Base-by-base conservation (phyloP, 2,113 vertebrate species). In the Tachycineta bicolor region DNA sequence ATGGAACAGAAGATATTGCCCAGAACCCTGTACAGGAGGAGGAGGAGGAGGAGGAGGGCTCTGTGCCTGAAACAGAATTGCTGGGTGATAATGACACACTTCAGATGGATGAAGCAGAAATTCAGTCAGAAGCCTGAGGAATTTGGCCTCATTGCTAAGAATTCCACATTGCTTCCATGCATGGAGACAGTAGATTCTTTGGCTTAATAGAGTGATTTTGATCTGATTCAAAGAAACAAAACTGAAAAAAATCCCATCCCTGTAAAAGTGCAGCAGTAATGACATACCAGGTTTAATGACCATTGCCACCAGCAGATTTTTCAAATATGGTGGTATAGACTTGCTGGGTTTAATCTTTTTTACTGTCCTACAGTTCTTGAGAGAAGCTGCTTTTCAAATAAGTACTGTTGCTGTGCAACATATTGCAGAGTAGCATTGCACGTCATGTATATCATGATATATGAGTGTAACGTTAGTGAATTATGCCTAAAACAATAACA, bases 1-100 rank as follows among this genome's bases (percentile, higher is more conserved):
- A 97, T 43, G 84, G 92, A 84, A 88, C 94, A 0, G 99, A 99
- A 87, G 97, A 98, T 6, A 94, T 95, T 1, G 97, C 97, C 55
- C 98, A 99, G 92, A 98, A 96, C 79, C 98, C 98, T 1, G 97
- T 97, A 52, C 98, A 98, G 49, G 98, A 98, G n/a, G 98, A 98
- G 69, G 97, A 98, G 9, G 98, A 98, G 9, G 98, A 98, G 63
- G 98, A 98, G 56, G 98, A 97, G 9, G 96, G 97, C 62, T 98
- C 98, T 14, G 98, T 99, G 81, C 99, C 99, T 9, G 99, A 99
- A 96, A 99, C 99, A 8, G 99, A 99, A 93, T 98, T 99, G 83
- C 97, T 99, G 43, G 99, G 99, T 9, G 99, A 99, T 95, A 98
- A 87, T 91, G 99, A 99, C 87, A 97, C 96, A 29, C 97, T 98